These are phyloP conservation scores for Rapana venosa DNA, from an alignment of 2,888 invertebrate species.

Conservation along the genomic window DNA sequence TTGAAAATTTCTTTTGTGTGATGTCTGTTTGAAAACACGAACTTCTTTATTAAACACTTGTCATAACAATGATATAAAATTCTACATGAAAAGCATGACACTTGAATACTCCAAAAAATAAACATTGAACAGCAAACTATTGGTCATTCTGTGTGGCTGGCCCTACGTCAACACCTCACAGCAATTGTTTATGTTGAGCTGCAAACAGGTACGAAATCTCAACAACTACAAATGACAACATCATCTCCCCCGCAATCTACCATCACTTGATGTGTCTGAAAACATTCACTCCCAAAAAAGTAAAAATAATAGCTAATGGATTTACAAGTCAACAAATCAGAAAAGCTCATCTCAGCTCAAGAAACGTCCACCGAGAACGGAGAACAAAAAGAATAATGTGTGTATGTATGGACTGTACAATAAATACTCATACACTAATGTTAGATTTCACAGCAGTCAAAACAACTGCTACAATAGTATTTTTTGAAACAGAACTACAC, in stretches of 20 bases:
- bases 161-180: background rate
- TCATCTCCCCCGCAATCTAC: too few species aligned
- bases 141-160: background rate
- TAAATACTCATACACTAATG: background rate
- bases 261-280: too few species aligned
- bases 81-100: background rate
- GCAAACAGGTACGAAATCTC: background rate
- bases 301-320: too few species aligned
- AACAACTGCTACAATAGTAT: background rate
- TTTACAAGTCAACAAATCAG: background rate
- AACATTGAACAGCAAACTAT: background rate
- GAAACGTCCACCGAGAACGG: background rate
- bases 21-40: too few species aligned
- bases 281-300: too few species aligned
- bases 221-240: too few species aligned
- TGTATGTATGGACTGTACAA: background rate
- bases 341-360: background rate
- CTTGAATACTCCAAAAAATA: too few species aligned
- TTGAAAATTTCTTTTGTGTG: too few species aligned
- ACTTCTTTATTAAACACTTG: too few species aligned
- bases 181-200: background rate
- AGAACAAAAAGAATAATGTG: background rate
- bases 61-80: background rate
- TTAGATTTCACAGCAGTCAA: background rate
- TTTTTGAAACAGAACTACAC: too few species aligned